Percentiles rank a stretch among this genome's conserved stretches.
phyloP scores from a whole-genome alignment of 2,797 vertebrate species.

The Chromobotia macracanthus region DNA sequence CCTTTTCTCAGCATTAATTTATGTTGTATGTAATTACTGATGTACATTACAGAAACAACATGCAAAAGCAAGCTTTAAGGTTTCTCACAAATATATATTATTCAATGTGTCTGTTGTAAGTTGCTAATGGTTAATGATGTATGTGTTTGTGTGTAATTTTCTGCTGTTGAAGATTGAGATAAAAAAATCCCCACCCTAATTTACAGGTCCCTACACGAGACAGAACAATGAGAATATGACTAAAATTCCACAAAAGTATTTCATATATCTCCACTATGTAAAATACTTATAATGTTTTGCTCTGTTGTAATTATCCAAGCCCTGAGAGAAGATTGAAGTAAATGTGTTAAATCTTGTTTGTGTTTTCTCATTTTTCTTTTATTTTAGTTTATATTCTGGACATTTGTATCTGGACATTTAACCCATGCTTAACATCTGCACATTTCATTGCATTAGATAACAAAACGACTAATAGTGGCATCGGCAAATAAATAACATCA shows the following conservation, averaged over 20 bases:
- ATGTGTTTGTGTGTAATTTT: not conserved
- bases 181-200: not conserved
- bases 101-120: too few species aligned
- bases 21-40: too few species aligned
- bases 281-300: conserved; percentile 6
- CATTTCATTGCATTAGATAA: too few species aligned
- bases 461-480: too few species aligned
- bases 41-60: too few species aligned
- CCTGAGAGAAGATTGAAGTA: not conserved
- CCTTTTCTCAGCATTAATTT: too few species aligned
- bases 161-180: not conserved
- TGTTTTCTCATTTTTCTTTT: not conserved
- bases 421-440: too few species aligned
- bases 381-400: not conserved
- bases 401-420: not conserved
- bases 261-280: not conserved
- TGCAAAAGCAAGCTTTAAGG: too few species aligned
- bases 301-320: conserved; percentile 6
- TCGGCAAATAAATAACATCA: too few species aligned
- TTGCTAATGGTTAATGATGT: not conserved
- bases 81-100: too few species aligned
- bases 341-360: conserved; percentile 3
- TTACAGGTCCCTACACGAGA: not conserved
- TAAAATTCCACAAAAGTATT: not conserved
- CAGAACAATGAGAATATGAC: not conserved